phyloP scores from a whole-genome alignment of 2,888 invertebrate species.

The Tipula helvola region DNA sequence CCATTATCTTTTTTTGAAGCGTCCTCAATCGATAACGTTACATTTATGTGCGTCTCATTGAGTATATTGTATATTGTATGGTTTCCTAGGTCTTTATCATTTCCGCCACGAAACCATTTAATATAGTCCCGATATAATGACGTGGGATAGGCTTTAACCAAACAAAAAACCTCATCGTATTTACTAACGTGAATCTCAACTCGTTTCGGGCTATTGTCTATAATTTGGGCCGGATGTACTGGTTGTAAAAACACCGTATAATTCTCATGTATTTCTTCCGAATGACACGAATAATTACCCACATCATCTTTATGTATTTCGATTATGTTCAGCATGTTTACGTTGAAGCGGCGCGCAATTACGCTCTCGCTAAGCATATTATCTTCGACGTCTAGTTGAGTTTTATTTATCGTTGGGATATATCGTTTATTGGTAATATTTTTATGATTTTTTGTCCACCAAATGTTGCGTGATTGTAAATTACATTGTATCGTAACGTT shows the following conservation, averaged over 20 bases:
- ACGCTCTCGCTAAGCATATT: slow-evolving; percentile 14
- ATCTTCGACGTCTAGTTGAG: slow-evolving; percentile 10
- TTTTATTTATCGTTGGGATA: slow-evolving; percentile 4
- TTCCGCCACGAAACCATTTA: slow-evolving; percentile 45
- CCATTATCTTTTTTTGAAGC: slow-evolving; percentile 61
- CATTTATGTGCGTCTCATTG: slow-evolving; percentile 46
- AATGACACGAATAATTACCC: slow-evolving; percentile 48
- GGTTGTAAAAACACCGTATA: slow-evolving; percentile 26
- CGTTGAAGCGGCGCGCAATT: slow-evolving; percentile 28
- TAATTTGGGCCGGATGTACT: slow-evolving; percentile 38
- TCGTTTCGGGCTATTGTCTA: slow-evolving; percentile 31
- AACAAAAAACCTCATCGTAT: slow-evolving; percentile 40
- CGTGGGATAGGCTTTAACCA: slow-evolving; percentile 47
- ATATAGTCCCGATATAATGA: slow-evolving; percentile 26
- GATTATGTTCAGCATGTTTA: slow-evolving; percentile 40
- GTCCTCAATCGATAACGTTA: slow-evolving; percentile 43
- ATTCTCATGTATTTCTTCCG: slow-evolving; percentile 32
- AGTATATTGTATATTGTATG: slow-evolving; percentile 31
- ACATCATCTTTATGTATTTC: slow-evolving; percentile 43
- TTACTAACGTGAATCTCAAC: slow-evolving; percentile 41
- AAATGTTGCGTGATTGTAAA: slow-evolving; percentile 38
- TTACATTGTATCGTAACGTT: slow-evolving; percentile 43
- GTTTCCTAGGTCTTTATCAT: slow-evolving; percentile 23
- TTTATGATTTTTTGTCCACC: slow-evolving; percentile 45
- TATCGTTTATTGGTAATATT: slow-evolving; percentile 34